These are phyloP conservation scores for Xestobium rufovillosum DNA, from an alignment of 2,888 invertebrate genomes.

Conservation along the genomic window DNA sequence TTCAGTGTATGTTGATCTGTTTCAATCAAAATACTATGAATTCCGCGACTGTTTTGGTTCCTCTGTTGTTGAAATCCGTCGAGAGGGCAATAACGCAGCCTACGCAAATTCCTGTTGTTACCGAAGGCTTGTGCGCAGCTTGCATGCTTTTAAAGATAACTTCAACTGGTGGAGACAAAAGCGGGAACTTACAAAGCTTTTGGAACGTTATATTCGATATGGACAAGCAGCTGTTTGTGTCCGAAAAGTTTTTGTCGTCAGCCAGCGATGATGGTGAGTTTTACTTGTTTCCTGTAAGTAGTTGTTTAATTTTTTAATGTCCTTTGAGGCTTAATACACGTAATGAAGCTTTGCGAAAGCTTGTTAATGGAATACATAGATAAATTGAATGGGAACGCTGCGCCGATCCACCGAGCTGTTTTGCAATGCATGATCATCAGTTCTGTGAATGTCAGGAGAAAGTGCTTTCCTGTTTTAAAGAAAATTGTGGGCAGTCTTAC, in stretches of 20 bases:
- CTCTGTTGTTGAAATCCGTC: slow-evolving; percentile 61
- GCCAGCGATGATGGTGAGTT: slow-evolving; percentile 60
- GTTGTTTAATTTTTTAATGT: neutral
- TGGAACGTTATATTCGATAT: slow-evolving; percentile 68
- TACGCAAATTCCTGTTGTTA: slow-evolving; percentile 58
- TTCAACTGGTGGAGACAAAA: slow-evolving; percentile 41
- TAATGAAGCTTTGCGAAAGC: slow-evolving; percentile 66
- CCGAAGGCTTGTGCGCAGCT: slow-evolving; percentile 65
- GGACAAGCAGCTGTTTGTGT: slow-evolving; percentile 72
- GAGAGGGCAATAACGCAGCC: slow-evolving; percentile 71
- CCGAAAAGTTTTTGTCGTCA: slow-evolving; percentile 69
- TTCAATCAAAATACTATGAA: slow-evolving; percentile 50
- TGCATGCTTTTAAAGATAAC: slow-evolving; percentile 60
- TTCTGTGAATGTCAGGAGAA: slow-evolving; percentile 53
- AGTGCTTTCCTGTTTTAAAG: slow-evolving; percentile 54
- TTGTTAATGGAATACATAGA: slow-evolving; percentile 62
- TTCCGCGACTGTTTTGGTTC: slow-evolving; percentile 47
- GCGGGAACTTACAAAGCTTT: slow-evolving; percentile 48
- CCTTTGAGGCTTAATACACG: slow-evolving; percentile 54
- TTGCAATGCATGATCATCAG: slow-evolving; percentile 60
- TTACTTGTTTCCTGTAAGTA: no score
- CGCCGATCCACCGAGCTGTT: slow-evolving; percentile 64
- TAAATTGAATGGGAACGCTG: slow-evolving; percentile 54
- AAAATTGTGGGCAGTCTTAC: slow-evolving; percentile 53
- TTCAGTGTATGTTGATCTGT: slow-evolving; percentile 64